Conservation (phyloP, 2,797 vertebrate genomes). For the Danio kyathit region DNA sequence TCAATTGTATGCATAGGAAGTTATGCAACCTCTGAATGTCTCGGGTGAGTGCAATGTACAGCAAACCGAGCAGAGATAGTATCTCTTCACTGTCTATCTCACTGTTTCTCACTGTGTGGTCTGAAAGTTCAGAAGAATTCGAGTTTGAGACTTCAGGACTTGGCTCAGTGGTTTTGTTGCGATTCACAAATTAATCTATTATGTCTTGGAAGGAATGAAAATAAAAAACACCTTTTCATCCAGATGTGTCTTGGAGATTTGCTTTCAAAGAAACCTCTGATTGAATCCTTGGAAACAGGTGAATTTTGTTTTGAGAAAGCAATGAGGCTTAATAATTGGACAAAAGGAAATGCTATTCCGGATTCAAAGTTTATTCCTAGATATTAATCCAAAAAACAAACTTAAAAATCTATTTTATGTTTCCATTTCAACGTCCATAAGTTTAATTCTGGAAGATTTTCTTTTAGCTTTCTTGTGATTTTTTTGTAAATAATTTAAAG, state of each 20-base stretch:
- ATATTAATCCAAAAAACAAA: too few species aligned
- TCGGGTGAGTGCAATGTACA: conserved; percentile 68
- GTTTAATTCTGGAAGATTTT: too few species aligned
- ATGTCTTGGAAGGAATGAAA: not conserved
- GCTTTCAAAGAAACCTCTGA: not conserved
- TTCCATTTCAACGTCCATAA: not conserved
- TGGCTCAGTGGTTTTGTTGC: conserved; percentile 45
- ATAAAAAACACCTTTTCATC: not conserved
- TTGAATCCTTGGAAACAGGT: not conserved
- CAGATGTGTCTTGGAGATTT: not conserved
- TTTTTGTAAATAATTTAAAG: too few species aligned
- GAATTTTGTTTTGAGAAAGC: not conserved
- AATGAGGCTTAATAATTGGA: not conserved
- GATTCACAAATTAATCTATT: conserved; percentile 40
- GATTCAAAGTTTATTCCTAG: too few species aligned
- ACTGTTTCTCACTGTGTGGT: conserved; percentile 73
- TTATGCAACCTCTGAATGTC: conserved; percentile 77
- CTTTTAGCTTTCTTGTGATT: too few species aligned
- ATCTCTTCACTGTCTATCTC: conserved; percentile 65
- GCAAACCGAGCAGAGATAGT: conserved; percentile 61
- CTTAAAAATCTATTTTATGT: too few species aligned
- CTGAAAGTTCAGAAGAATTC: conserved; percentile 51
- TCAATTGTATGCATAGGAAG: conserved; percentile 67
- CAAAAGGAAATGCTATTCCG: too few species aligned
- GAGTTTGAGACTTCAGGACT: conserved; percentile 2